phyloP scores from a whole-genome alignment of 2,113 vertebrate genomes.

The Calyptomena viridis region DNA sequence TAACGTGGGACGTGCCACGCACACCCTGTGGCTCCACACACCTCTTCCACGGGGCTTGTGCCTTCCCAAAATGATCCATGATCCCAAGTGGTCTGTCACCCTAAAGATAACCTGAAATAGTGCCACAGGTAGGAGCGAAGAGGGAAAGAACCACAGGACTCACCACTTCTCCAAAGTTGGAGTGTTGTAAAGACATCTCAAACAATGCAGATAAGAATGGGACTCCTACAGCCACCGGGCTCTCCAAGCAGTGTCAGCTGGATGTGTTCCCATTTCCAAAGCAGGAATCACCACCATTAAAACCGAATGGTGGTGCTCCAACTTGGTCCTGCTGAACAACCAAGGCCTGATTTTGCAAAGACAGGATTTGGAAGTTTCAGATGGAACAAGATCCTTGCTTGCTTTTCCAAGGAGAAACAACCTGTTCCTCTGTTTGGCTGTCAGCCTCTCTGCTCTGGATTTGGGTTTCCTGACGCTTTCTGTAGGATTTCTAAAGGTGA shows the following conservation, averaged over 20 bases:
- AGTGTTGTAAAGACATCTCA: neutral
- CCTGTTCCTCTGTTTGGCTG: neutral
- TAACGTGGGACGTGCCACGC: fast-evolving
- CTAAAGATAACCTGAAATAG: neutral
- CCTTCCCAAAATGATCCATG: neutral
- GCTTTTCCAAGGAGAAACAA: neutral
- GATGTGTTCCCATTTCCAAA: neutral
- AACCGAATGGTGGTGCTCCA: neutral
- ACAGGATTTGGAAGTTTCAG: neutral
- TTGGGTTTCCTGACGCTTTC: neutral
- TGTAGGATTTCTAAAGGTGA: neutral
- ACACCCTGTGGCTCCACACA: neutral
- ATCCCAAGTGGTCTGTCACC: fast-evolving
- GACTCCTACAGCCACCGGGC: neutral
- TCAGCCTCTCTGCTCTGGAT: neutral
- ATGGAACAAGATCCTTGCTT: neutral
- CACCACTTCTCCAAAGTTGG: neutral
- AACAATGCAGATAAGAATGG: neutral
- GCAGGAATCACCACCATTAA: neutral
- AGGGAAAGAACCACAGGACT: neutral
- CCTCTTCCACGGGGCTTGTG: neutral
- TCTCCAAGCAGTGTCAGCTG: neutral
- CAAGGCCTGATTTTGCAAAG: neutral
- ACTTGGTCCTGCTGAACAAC: neutral
- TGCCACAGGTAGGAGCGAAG: neutral